These are phyloP conservation scores for Drosophila nigromelanica DNA, from an alignment of 1,140 invertebrate species.

Conservation along the genomic window DNA sequence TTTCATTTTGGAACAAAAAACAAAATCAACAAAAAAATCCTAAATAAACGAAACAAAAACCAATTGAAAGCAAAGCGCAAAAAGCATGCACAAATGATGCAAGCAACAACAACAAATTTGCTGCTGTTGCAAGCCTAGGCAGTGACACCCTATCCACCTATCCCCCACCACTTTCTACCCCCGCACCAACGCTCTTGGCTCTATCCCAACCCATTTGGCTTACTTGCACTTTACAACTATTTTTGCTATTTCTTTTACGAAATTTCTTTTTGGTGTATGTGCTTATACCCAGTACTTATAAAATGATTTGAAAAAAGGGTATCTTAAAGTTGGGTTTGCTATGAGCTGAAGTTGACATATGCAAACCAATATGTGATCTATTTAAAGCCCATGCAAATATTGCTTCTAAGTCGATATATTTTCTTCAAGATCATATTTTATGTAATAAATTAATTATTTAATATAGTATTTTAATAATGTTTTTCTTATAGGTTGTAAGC, in stretches of 20 bases:
- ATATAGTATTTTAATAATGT: no score
- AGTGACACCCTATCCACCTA: not conserved
- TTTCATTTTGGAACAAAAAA: constrained; percentile 64
- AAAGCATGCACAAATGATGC: constrained; percentile 51
- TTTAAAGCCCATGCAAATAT: not conserved
- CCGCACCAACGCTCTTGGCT: not conserved
- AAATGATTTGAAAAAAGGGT: not conserved
- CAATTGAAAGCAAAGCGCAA: constrained; percentile 43
- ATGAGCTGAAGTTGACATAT: not conserved
- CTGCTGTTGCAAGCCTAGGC: constrained; percentile 45
- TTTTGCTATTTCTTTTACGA: constrained; percentile 23
- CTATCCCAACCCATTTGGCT: constrained; percentile 25
- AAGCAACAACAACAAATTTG: constrained; percentile 17
- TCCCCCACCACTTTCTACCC: not conserved
- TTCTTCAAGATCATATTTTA: no score
- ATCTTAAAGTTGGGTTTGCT: not conserved
- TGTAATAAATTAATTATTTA: no score
- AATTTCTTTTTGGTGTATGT: constrained; percentile 30
- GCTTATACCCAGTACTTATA: not conserved
- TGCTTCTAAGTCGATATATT: no score
- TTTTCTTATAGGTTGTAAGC: no score
- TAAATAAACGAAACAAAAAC: constrained; percentile 6
- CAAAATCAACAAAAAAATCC: constrained; percentile 10
- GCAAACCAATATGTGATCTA: no score
- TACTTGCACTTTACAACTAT: constrained; percentile 59